These are phyloP conservation scores for Nasua narica DNA, from an alignment of 2,797 vertebrate genomes.

Conservation along the genomic window DNA sequence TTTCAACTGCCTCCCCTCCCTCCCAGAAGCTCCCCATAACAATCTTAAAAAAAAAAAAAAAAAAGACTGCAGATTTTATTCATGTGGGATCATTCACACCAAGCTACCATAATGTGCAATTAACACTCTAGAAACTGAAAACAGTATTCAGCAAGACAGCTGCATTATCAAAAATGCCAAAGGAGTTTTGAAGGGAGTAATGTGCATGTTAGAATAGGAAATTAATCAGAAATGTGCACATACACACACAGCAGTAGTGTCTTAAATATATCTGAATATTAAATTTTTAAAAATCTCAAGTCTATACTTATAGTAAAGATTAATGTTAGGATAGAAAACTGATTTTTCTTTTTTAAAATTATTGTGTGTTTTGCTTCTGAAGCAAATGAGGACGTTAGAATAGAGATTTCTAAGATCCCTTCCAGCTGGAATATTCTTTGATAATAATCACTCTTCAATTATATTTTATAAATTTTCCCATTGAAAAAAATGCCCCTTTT, in stretches of 20 bases:
- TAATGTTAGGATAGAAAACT: slow-evolving; percentile 42
- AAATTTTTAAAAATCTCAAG: slow-evolving; percentile 27
- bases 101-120: slow-evolving; percentile 71
- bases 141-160: slow-evolving; percentile 74
- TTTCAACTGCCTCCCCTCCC: slow-evolving; percentile 24
- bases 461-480: slow-evolving; percentile 58
- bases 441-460: slow-evolving; percentile 60
- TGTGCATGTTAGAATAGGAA: slow-evolving; percentile 73
- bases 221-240: slow-evolving; percentile 63
- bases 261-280: slow-evolving; percentile 65
- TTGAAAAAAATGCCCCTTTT: slow-evolving; percentile 28
- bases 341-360: slow-evolving; percentile 50
- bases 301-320: slow-evolving; percentile 12
- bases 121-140: slow-evolving; percentile 74
- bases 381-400: not conserved
- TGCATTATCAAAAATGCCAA: slow-evolving; percentile 75
- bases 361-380: slow-evolving; percentile 49
- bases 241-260: not conserved
- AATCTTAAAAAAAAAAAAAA: slow-evolving; percentile 50
- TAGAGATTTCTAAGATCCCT: not conserved
- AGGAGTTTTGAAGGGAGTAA: slow-evolving; percentile 68
- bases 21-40: slow-evolving; percentile 39
- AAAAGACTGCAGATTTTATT: slow-evolving; percentile 68
- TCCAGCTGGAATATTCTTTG: slow-evolving; percentile 46
- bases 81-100: slow-evolving; percentile 68